Conservation (phyloP, 2,888 invertebrate genomes). For the Sipha maydis region DNA sequence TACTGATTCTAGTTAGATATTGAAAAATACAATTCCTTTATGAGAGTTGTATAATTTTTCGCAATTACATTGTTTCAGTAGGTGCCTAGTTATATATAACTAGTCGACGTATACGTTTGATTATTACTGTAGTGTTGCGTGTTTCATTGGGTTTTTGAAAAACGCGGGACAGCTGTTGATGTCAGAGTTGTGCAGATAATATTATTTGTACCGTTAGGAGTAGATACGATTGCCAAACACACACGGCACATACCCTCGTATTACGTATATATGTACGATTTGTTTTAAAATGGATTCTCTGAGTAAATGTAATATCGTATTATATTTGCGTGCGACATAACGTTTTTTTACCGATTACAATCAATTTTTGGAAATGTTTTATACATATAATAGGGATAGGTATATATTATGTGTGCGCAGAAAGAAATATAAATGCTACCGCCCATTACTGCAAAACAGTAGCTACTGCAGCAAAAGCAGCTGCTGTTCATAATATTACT, state of each 20-base stretch:
- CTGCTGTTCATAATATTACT: constrained; percentile 9
- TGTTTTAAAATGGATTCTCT: constrained; percentile 6
- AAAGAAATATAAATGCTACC: background rate
- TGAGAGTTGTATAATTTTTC: background rate
- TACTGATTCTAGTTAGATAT: background rate
- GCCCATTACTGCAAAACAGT: background rate
- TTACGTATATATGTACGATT: background rate
- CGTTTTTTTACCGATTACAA: constrained; percentile 33
- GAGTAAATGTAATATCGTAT: background rate
- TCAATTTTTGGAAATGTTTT: background rate
- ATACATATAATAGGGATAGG: background rate
- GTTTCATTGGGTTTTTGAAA: background rate
- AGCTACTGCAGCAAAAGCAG: constrained; percentile 35
- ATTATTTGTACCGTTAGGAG: background rate
- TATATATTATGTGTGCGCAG: background rate
- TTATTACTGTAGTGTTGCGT: background rate
- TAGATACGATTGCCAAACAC: background rate
- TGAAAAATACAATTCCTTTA: background rate
- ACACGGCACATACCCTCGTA: background rate
- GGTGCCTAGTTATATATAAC: background rate
- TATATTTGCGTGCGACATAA: background rate
- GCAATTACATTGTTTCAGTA: background rate
- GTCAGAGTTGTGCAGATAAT: background rate
- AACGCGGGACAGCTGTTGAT: background rate
- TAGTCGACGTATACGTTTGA: background rate